Percentiles rank a stretch among this genome's conserved stretches.
Conservation (phyloP, 1,140 invertebrate genomes). For the Papilio dardanus region DNA sequence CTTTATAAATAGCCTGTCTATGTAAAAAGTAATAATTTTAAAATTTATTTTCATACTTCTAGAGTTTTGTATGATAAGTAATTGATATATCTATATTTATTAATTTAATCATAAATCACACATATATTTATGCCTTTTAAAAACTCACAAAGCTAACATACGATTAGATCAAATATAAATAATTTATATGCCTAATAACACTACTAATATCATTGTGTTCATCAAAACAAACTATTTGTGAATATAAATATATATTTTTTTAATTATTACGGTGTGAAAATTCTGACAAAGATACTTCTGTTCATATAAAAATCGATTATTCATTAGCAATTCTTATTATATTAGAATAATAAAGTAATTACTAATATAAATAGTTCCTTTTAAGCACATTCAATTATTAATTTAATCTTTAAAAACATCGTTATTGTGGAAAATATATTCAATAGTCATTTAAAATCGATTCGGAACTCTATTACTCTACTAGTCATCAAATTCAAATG, state of each 20-base stretch:
- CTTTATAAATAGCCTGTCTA: too few relatives aligned
- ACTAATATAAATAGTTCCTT: not conserved
- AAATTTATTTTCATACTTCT: too few relatives aligned
- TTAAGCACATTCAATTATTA: not conserved
- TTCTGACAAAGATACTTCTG: not conserved
- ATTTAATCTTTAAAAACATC: not conserved
- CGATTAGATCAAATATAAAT: not conserved
- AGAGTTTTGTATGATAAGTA: too few relatives aligned
- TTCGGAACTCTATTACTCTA: not conserved
- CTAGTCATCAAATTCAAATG: not conserved
- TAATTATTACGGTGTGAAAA: not conserved
- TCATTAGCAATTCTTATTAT: not conserved
- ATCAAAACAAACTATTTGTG: constrained; percentile 1
- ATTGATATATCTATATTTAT: too few relatives aligned
- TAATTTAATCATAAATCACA: not conserved
- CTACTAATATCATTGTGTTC: not conserved
- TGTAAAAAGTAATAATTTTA: too few relatives aligned
- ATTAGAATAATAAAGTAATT: constrained; percentile 1
- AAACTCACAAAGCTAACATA: not conserved
- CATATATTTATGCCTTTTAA: not conserved
- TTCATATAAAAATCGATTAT: not conserved
- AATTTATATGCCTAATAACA: not conserved
- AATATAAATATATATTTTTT: not conserved
- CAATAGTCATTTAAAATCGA: too few relatives aligned
- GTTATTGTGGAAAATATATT: constrained; percentile 5